phyloP scores from a whole-genome alignment of 64 coral and sea anemone genomes.

The Actinia equina region DNA sequence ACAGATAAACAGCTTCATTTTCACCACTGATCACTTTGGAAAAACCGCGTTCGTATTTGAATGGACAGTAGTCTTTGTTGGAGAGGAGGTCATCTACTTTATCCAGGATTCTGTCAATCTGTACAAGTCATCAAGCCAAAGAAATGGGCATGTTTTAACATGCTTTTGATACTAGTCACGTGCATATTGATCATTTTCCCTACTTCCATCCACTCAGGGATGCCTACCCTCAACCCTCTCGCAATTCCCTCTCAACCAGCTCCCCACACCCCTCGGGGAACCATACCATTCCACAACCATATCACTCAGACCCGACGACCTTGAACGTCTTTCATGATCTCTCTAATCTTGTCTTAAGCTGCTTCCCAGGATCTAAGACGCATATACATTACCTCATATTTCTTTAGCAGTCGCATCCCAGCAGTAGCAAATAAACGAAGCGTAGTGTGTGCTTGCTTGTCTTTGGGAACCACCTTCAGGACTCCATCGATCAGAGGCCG shows the following conservation, averaged over 20 bases:
- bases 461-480: conserved; percentile 25
- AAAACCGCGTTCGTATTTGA: conserved; percentile 1
- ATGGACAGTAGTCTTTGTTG: conserved; percentile 20
- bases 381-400: neutral
- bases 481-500: conserved; percentile 27
- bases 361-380: no score
- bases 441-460: neutral
- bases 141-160: neutral
- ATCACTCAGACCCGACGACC: no score
- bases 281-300: no score
- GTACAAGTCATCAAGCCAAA: neutral
- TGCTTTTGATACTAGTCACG: no score
- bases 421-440: conserved; percentile 37
- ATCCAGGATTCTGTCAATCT: conserved; percentile 5
- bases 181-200: no score
- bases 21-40: conserved; percentile 4
- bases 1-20: conserved; percentile 28
- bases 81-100: conserved; percentile 27
- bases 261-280: no score
- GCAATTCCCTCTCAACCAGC: no score
- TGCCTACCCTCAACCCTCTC: no score
- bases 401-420: conserved; percentile 32
- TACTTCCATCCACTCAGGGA: no score
- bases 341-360: no score
- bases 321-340: no score